phyloP scores from a whole-genome alignment of 2,888 invertebrate genomes.

The Nebria brevicollis region DNA sequence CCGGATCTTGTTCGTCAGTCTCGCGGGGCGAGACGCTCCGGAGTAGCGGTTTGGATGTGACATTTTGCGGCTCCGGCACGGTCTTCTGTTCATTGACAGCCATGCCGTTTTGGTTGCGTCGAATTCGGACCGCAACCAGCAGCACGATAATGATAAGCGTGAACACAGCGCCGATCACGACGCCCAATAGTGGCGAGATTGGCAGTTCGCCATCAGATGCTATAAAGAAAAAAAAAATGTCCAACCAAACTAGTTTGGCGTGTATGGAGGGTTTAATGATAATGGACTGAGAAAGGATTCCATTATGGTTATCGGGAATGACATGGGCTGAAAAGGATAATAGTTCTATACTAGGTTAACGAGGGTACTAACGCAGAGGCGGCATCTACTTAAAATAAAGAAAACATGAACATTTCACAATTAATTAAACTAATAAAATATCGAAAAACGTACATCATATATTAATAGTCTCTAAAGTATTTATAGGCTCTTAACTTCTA shows the following conservation, averaged over 20 bases:
- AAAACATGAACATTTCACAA: neutral
- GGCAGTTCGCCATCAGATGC: conserved; percentile 68
- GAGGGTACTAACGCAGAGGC: neutral
- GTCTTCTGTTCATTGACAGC: conserved; percentile 61
- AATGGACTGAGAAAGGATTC: neutral
- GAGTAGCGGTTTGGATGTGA: conserved; percentile 58
- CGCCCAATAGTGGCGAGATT: conserved; percentile 68
- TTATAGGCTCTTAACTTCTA: too few relatives aligned
- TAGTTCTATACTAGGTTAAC: conserved; percentile 5
- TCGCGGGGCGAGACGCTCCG: conserved; percentile 61
- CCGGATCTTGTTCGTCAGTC: conserved; percentile 73
- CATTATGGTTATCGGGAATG: neutral
- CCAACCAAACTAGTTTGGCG: neutral
- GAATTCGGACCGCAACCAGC: conserved; percentile 65
- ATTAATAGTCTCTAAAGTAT: too few relatives aligned
- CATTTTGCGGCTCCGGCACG: conserved; percentile 59
- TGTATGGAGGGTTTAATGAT: neutral
- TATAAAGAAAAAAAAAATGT: conserved; percentile 54
- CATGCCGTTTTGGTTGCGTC: conserved; percentile 58
- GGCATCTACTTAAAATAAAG: neutral
- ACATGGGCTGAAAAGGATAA: neutral
- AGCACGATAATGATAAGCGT: conserved; percentile 66
- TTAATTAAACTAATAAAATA: neutral
- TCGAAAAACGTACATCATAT: neutral
- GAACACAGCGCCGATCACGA: conserved; percentile 66